phyloP scores from a whole-genome alignment of 2,113 vertebrate species.

The Elgaria multicarinata region DNA sequence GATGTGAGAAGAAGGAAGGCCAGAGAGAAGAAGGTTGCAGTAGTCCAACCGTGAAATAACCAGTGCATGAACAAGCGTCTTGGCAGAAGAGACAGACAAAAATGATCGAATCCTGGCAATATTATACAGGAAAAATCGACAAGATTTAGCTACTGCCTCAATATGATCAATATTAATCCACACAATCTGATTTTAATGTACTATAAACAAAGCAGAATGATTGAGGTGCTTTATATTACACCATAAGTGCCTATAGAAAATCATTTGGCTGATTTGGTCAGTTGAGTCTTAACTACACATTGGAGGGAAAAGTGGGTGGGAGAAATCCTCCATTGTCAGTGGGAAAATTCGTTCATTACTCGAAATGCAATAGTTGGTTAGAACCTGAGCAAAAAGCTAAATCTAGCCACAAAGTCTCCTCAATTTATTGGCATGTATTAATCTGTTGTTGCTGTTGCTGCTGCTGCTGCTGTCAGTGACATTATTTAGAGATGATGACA shows the following conservation, averaged over 20 bases:
- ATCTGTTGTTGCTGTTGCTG: background rate
- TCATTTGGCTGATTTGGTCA: background rate
- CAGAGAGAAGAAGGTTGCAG: no score
- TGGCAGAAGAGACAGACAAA: no score
- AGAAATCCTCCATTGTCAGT: no score
- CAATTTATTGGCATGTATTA: background rate
- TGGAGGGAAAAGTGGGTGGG: background rate
- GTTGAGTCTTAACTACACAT: background rate
- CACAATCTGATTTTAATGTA: background rate
- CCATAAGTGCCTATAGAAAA: background rate
- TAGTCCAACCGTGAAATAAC: no score
- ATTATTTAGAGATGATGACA: background rate
- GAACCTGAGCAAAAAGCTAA: background rate
- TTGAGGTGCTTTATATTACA: background rate
- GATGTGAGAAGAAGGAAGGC: no score
- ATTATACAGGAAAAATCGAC: no score
- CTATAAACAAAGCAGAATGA: background rate
- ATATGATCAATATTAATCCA: no score
- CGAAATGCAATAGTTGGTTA: background rate
- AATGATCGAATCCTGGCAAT: no score
- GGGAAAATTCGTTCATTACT: background rate
- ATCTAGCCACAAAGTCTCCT: background rate
- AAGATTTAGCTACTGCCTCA: no score
- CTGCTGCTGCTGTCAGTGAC: background rate
- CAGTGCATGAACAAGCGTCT: no score